Evolutionary conservation across 1,140 invertebrate genomes (phyloP).

Genomic region (Bathynomus jamesi): DNA sequence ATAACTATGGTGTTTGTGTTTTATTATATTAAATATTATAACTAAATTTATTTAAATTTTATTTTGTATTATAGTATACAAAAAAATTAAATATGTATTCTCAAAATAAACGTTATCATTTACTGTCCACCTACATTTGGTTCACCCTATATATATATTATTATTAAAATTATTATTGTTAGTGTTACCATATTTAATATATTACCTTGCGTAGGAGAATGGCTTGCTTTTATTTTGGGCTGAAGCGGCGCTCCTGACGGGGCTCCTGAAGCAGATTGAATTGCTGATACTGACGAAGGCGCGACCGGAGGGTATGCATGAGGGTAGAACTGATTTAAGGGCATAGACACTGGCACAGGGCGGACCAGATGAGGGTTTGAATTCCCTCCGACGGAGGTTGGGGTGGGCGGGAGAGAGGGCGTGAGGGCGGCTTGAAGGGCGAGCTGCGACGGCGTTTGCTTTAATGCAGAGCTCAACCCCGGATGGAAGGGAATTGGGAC

Average conservation of each 20-base stretch:
- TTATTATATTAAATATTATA: no score
- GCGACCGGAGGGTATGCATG: slow-evolving; percentile 17
- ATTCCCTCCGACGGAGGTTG: slow-evolving; percentile 7
- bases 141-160: no score
- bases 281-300: slow-evolving; percentile 3
- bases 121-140: no score
- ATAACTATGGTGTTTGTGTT: no score
- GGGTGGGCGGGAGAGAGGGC: slow-evolving; percentile 12
- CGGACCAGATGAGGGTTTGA: slow-evolving; percentile 18
- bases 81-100: no score
- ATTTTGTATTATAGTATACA: no score
- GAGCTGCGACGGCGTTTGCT: neutral
- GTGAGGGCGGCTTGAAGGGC: neutral
- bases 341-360: slow-evolving; percentile 23
- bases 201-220: neutral
- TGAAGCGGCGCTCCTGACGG: neutral
- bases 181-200: no score
- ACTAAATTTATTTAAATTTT: no score
- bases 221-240: neutral
- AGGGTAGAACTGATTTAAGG: slow-evolving; percentile 21
- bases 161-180: no score
- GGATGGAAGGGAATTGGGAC: slow-evolving; percentile 25
- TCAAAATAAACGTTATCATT: no score
- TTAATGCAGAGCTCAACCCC: neutral
- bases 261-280: neutral